Evolutionary conservation across 2,888 invertebrate genomes (phyloP).

Genomic region (Sturmia bella): DNA sequence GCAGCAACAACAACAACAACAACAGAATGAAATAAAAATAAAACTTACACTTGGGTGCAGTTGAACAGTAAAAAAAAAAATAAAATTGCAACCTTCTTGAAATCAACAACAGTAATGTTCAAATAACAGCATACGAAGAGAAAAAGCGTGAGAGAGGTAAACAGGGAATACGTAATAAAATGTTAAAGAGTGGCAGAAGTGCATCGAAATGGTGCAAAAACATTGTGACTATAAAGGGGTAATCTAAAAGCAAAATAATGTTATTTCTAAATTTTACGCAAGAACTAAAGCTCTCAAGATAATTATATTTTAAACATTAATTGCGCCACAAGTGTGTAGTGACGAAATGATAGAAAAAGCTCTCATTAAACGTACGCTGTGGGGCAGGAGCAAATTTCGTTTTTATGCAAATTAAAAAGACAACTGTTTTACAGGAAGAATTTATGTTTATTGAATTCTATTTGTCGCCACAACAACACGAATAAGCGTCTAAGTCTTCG

Average conservation of each 20-base stretch:
- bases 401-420: no score
- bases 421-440: no score
- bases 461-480: no score
- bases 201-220: background rate
- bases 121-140: background rate
- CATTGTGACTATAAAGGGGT: background rate
- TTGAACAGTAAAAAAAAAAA: conserved; percentile 29
- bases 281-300: conserved; percentile 57
- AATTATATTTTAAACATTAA: conserved; percentile 63
- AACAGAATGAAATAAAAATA: conserved; percentile 36
- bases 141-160: background rate
- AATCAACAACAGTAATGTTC: conserved; percentile 11
- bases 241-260: conserved; percentile 37
- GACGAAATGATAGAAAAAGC: conserved; percentile 29
- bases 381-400: no score
- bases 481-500: no score
- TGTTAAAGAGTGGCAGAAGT: no score
- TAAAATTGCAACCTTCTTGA: background rate
- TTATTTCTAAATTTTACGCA: background rate
- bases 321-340: conserved; percentile 59
- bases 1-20: conserved; percentile 14
- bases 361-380: background rate
- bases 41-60: conserved; percentile 58
- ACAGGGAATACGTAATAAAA: background rate
- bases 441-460: no score